Conservation (phyloP, 2,888 invertebrate species). For the Lasioglossum marginatum region DNA sequence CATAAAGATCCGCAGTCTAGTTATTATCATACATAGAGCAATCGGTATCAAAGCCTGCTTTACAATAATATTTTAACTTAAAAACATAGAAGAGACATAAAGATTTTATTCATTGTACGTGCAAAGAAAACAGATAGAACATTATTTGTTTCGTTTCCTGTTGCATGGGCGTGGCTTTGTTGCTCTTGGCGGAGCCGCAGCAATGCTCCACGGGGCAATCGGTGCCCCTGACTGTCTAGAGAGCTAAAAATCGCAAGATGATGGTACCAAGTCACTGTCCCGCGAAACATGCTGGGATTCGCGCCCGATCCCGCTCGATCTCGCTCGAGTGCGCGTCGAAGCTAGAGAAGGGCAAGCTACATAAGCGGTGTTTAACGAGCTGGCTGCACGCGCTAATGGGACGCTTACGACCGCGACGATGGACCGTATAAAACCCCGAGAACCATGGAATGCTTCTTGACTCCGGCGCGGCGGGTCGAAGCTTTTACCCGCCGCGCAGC, state of each 20-base stretch:
- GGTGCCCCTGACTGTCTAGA: background rate
- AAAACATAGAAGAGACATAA: no score
- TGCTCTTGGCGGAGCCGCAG: background rate
- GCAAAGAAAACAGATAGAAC: no score
- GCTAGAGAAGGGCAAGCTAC: background rate
- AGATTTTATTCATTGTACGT: no score
- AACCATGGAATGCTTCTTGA: conserved; percentile 29
- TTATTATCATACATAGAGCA: no score
- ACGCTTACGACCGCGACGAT: conserved; percentile 30
- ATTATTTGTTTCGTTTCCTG: no score
- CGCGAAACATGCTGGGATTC: background rate
- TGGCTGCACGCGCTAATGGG: conserved; percentile 15
- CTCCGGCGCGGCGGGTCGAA: background rate
- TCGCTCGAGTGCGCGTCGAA: background rate
- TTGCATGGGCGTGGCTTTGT: background rate
- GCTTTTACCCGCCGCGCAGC: background rate
- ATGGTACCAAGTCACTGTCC: background rate
- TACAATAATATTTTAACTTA: no score
- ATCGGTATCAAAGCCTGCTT: no score
- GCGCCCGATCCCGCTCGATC: background rate
- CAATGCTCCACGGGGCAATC: background rate
- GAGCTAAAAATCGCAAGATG: background rate
- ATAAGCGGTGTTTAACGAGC: conserved; percentile 32
- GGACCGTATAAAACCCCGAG: conserved; percentile 33
- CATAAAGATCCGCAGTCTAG: no score